Evolutionary conservation across 1,140 invertebrate genomes (phyloP).

Genomic region (Pseudomyrmex concolor): DNA sequence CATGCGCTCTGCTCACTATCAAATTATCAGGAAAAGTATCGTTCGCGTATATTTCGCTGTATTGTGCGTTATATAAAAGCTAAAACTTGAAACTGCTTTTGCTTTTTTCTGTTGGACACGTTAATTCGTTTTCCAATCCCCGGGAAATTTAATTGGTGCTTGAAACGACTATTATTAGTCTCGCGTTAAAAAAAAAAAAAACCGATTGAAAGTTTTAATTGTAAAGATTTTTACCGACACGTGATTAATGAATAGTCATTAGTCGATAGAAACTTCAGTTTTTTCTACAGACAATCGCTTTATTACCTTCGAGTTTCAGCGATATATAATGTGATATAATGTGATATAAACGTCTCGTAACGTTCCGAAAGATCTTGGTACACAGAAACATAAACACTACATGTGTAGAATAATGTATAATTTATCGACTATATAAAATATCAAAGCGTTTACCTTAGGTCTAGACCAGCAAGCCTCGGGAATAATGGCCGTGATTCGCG

Average conservation of each 20-base stretch:
- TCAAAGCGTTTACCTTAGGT: conserved; percentile 63
- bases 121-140: conserved; percentile 37
- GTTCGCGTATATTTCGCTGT: not conserved
- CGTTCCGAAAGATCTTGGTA: too few relatives aligned
- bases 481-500: conserved; percentile 80
- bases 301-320: not conserved
- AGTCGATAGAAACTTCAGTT: not conserved
- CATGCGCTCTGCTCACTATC: not conserved
- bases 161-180: conserved; percentile 32
- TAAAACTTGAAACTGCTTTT: conserved; percentile 40
- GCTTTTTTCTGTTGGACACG: not conserved
- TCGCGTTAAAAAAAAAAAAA: too few relatives aligned
- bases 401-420: not conserved
- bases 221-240: not conserved
- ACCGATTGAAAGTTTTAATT: not conserved
- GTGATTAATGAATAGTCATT: not conserved
- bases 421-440: conserved; percentile 27
- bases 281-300: not conserved
- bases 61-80: not conserved
- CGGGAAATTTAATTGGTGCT: conserved; percentile 49
- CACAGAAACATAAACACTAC: not conserved
- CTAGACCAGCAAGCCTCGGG: conserved; percentile 76
- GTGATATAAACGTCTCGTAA: not conserved
- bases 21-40: conserved; percentile 31
- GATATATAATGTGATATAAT: too few relatives aligned